phyloP scores from a whole-genome alignment of 2,797 vertebrate genomes.

The Balearica regulorum region DNA sequence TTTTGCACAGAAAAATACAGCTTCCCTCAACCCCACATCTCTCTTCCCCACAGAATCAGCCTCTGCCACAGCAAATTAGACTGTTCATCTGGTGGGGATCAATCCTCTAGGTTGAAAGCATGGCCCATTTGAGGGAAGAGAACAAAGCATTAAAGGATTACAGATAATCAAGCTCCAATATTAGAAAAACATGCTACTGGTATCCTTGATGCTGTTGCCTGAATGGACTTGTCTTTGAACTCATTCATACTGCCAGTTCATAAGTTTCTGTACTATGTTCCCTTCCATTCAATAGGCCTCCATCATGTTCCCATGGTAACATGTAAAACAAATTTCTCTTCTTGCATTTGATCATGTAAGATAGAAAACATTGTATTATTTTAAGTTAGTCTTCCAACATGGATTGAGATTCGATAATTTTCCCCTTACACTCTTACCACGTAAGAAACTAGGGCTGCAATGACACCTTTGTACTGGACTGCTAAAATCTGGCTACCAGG shows the following conservation, averaged over 20 bases:
- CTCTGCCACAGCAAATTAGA: not conserved
- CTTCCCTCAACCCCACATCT: not conserved
- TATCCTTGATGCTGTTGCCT: not conserved
- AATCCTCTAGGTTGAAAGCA: not conserved
- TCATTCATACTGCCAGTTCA: not conserved
- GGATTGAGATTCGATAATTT: not conserved
- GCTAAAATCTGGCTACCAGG: not conserved
- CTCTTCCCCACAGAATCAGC: not conserved
- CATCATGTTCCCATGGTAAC: not conserved
- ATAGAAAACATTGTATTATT: not conserved
- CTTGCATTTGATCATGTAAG: not conserved
- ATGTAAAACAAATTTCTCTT: not conserved
- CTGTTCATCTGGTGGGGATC: not conserved
- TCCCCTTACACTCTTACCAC: not conserved
- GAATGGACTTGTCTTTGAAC: constrained; percentile 28
- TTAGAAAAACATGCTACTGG: not conserved
- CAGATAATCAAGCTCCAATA: not conserved
- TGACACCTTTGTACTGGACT: not conserved
- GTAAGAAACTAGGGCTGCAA: not conserved
- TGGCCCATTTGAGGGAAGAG: not conserved
- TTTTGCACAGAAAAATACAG: not conserved
- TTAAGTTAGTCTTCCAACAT: not conserved
- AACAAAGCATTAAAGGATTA: constrained; percentile 7
- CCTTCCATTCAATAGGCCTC: not conserved
- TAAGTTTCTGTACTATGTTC: not conserved